phyloP scores from a whole-genome alignment of 1,140 invertebrate genomes.

The Drosophila baimaii region DNA sequence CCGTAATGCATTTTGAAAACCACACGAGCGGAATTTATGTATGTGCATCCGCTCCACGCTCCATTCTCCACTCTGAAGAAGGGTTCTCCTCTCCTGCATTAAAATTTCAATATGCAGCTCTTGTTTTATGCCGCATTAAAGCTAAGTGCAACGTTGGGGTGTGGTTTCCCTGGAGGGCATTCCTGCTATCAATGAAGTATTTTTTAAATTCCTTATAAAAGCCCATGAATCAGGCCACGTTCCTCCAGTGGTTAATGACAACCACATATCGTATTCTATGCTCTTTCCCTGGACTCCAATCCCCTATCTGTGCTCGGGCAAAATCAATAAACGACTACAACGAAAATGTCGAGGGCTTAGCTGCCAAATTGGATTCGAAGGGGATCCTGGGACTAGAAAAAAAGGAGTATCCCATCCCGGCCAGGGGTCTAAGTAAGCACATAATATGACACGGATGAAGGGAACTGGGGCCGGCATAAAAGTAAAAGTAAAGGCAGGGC shows the following conservation, averaged over 20 bases:
- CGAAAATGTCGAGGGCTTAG: conserved; percentile 67
- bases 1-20: conserved; percentile 76
- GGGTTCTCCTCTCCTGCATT: conserved; percentile 33
- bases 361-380: conserved; percentile 73
- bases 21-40: conserved; percentile 79
- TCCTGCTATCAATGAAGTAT: conserved; percentile 17
- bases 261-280: conserved; percentile 14
- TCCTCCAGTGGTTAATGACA: conserved; percentile 37
- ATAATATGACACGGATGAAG: conserved; percentile 62
- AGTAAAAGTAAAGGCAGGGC: conserved; percentile 54
- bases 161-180: not conserved
- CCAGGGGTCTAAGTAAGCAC: conserved; percentile 53
- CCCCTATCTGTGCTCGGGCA: conserved; percentile 20
- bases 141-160: conserved; percentile 44
- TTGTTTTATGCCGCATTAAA: conserved; percentile 45
- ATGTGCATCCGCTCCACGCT: conserved; percentile 64
- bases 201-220: conserved; percentile 41
- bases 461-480: conserved; percentile 21
- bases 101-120: conserved; percentile 55
- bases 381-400: conserved; percentile 26
- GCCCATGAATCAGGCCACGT: conserved; percentile 12
- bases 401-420: conserved; percentile 13
- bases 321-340: conserved; percentile 63
- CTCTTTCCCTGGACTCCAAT: not conserved
- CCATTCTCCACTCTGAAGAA: conserved; percentile 1